Evolutionary conservation across 1,140 invertebrate genomes (phyloP).

Genomic region (Littorina saxatilis): DNA sequence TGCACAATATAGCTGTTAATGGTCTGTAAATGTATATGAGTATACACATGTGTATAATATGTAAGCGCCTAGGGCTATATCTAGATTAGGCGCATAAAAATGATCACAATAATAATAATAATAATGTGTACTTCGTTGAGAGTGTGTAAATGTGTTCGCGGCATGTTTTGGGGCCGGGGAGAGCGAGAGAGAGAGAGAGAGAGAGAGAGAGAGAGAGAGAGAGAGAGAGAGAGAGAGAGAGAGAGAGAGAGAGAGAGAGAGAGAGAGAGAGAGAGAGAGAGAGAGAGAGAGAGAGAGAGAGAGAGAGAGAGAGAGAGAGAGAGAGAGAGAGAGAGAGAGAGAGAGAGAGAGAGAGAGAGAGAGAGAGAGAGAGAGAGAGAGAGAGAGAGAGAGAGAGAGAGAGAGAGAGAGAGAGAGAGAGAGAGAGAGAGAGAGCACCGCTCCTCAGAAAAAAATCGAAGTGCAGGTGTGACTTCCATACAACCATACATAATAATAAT

Average conservation of each 20-base stretch:
- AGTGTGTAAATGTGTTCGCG: too few relatives aligned
- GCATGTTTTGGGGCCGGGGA: too few relatives aligned
- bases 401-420: conserved; percentile 2
- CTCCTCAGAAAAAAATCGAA: too few relatives aligned
- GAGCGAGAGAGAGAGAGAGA: too few relatives aligned
- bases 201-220: too few relatives aligned
- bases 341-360: neutral
- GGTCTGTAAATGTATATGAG: neutral
- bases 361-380: neutral
- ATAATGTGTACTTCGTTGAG: too few relatives aligned
- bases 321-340: neutral
- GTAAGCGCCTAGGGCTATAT: too few relatives aligned
- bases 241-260: conserved; percentile 14
- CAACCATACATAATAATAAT: too few relatives aligned
- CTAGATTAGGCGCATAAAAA: too few relatives aligned
- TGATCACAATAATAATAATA: too few relatives aligned
- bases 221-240: conserved; percentile 6
- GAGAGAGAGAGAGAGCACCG: neutral
- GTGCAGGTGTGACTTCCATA: too few relatives aligned
- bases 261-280: neutral
- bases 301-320: conserved; percentile 13
- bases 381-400: neutral
- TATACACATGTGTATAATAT: neutral
- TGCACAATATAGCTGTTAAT: neutral
- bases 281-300: neutral